Evolutionary conservation across 2,113 vertebrate genomes (phyloP).

Genomic region (Diadophis punctatus): DNA sequence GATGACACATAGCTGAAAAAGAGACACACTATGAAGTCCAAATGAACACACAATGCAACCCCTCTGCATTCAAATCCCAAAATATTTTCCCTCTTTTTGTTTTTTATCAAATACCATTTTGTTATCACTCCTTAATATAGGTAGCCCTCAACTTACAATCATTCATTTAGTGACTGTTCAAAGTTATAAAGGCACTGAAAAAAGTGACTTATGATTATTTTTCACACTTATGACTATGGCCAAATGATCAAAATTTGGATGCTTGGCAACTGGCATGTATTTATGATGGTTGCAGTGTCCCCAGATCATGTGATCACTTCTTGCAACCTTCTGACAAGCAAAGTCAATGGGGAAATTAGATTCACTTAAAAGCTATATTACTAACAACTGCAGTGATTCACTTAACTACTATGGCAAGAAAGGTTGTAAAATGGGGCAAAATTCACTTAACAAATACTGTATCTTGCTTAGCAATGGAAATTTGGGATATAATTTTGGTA

Average conservation of each 20-base stretch:
- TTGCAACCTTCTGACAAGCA: neutral
- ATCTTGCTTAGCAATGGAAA: neutral
- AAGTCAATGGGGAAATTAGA: neutral
- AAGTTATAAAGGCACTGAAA: neutral
- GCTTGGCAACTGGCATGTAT: neutral
- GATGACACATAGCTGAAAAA: conserved; percentile 68
- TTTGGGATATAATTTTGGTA: neutral
- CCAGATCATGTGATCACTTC: neutral
- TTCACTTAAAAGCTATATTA: neutral
- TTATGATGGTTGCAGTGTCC: neutral
- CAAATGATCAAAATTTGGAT: neutral
- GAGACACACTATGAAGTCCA: neutral
- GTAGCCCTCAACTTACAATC: neutral
- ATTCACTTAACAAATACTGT: neutral
- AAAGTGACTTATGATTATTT: neutral
- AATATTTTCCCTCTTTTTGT: neutral
- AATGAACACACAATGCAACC: neutral
- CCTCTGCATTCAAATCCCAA: neutral
- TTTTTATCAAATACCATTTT: neutral
- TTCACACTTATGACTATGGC: neutral
- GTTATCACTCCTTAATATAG: neutral
- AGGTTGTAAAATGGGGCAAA: neutral
- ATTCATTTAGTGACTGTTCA: neutral
- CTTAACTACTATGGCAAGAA: neutral
- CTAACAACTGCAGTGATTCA: neutral